Evolutionary conservation across 1,140 invertebrate species (phyloP).

Genomic region (Lordiphosa collinella): DNA sequence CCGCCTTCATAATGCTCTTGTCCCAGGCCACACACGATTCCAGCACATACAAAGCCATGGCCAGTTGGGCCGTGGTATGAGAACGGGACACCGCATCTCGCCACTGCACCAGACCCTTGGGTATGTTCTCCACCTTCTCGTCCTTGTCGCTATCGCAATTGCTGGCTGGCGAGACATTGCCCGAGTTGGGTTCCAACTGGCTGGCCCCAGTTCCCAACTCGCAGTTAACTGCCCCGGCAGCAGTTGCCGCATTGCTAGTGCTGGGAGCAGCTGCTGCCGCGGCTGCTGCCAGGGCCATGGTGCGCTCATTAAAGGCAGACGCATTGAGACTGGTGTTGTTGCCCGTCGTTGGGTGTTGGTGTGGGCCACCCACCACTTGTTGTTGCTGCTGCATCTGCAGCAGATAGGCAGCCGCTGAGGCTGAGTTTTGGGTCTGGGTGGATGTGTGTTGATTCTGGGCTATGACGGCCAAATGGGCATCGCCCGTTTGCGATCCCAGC

Average conservation of each 20-base stretch:
- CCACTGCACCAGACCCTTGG: constrained; percentile 91
- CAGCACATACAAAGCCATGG: constrained; percentile 93
- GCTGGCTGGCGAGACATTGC: constrained; percentile 67
- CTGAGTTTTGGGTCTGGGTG: constrained; percentile 70
- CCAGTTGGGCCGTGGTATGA: constrained; percentile 92
- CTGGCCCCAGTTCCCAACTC: constrained; percentile 3
- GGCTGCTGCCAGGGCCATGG: constrained; percentile 69
- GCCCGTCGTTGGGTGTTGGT: constrained; percentile 46
- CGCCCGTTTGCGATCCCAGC: constrained; percentile 83
- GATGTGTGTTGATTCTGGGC: constrained; percentile 76
- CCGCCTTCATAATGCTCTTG: constrained; percentile 99
- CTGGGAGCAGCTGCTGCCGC: constrained; percentile 41
- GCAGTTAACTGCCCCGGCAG: neutral
- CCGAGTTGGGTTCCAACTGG: constrained; percentile 50
- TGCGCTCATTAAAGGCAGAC: constrained; percentile 68
- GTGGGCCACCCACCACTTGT: constrained; percentile 30
- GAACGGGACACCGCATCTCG: constrained; percentile 91
- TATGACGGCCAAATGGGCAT: constrained; percentile 75
- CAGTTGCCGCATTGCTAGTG: neutral
- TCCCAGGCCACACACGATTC: constrained; percentile 98
- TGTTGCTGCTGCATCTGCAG: constrained; percentile 73
- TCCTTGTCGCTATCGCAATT: constrained; percentile 75
- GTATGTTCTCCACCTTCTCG: constrained; percentile 80
- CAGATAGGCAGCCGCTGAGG: constrained; percentile 66
- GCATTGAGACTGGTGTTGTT: constrained; percentile 49